Base-by-base conservation (phyloP, 2,888 invertebrate genomes). In the Pilophorus perplexus region DNA sequence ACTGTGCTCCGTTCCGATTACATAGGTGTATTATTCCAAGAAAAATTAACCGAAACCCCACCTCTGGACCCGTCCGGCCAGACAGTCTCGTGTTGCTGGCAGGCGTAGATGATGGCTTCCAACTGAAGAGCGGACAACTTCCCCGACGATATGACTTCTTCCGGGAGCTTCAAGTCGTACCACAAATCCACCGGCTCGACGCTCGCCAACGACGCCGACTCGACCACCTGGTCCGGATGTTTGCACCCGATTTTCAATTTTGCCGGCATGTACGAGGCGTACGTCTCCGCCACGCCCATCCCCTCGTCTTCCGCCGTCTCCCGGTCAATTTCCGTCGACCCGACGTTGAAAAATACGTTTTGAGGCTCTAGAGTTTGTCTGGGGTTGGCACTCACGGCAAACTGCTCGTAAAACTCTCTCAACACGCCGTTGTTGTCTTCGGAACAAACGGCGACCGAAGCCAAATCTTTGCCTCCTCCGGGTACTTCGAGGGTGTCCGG, bases 251-350 rank as follows among this genome's bases (percentile, higher is more conserved):
- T 74, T 71, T 78, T 79, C 69, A 82, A 80, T 83, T 99, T 99
- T 0, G 90, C 84, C 1, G 99, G 99, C 90, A 93, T 94, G 76
- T 99, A 99, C 75, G 97, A 96, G 4, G 95, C 90, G 75, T 98
- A 99, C 0, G 98, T 99, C 78, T 99, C 98, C 0, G 97, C 96
- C 14, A 97, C 94, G 8, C 96, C 96, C 84, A 98, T 87, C 74
- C 96, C 95, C 67, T 74, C 74, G 66, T 74, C 74, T 68, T 74
- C 74, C 59, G 59, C 38, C 5, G 25, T 22, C 18, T 46, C 46
- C 5, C 46, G 23, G 10, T 46, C 46, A 20, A 23, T 14, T 10
- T 23, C 23, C 23, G 12, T 46, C 2, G 46, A 10, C 44, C 20
- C 25, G 2, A 23, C 6, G 14, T 10, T 14, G n/a, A n/a, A n/a